These are phyloP conservation scores for Acholoe squamosa DNA, from an alignment of 2,888 invertebrate genomes.

Conservation along the genomic window DNA sequence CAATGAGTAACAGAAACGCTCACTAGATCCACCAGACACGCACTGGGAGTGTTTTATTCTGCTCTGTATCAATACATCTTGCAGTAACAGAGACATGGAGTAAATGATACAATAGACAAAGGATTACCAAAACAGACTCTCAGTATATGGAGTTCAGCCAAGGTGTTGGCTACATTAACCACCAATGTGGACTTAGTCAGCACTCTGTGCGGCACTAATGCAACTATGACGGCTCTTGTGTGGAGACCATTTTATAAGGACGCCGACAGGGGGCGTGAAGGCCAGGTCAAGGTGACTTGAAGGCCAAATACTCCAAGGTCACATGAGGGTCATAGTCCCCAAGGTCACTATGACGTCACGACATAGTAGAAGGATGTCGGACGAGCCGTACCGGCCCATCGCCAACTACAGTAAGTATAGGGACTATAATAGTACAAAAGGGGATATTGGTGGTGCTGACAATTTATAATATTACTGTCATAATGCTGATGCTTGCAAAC, in stretches of 20 bases:
- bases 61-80: too few relatives aligned
- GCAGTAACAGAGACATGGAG: too few relatives aligned
- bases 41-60: too few relatives aligned
- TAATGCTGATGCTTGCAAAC: not conserved
- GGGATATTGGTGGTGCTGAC: not conserved
- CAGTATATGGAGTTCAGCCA: too few relatives aligned
- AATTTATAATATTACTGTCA: not conserved
- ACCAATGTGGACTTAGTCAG: too few relatives aligned
- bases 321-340: not conserved
- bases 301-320: too few relatives aligned
- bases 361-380: not conserved
- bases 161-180: too few relatives aligned
- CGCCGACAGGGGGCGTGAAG: not conserved
- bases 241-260: not conserved
- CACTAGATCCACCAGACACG: too few relatives aligned
- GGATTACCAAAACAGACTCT: too few relatives aligned
- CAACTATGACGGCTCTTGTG: not conserved
- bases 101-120: too few relatives aligned
- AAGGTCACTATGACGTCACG: not conserved
- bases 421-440: not conserved
- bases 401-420: slow-evolving; percentile 29
- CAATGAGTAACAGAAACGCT: too few relatives aligned
- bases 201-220: not conserved
- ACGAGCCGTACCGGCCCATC: slow-evolving; percentile 9
- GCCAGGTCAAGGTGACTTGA: not conserved